Evolutionary conservation across 1,140 invertebrate genomes (phyloP).

Genomic region (Meloidogyne exigua): DNA sequence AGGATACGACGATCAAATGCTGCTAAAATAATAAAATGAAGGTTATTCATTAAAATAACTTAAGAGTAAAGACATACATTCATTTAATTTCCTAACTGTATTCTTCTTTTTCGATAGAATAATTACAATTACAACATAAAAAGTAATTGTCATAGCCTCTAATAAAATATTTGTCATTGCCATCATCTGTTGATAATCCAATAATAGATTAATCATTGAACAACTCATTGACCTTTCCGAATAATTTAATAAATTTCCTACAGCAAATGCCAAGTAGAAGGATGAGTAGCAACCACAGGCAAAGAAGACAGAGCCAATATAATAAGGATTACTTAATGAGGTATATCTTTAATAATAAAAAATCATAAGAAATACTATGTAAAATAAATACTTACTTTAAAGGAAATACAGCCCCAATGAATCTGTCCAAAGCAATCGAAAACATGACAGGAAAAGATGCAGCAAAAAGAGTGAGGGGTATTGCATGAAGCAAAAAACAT

Average conservation of each 20-base stretch:
- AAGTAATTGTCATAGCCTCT: not conserved
- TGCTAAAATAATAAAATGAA: not conserved
- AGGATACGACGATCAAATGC: constrained; percentile 12
- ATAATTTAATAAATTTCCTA: not conserved
- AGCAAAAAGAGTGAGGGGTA: constrained; percentile 11
- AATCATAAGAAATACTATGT: too few species aligned
- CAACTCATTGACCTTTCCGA: not conserved
- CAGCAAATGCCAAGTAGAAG: not conserved
- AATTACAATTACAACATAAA: constrained; percentile 5
- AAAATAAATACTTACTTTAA: not conserved
- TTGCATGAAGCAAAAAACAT: constrained; percentile 7
- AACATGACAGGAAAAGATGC: constrained; percentile 26
- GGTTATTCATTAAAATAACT: too few species aligned
- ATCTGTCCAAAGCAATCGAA: constrained; percentile 10
- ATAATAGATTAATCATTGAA: not conserved
- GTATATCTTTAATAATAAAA: not conserved
- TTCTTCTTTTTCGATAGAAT: not conserved
- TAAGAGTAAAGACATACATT: not conserved
- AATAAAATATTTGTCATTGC: constrained; percentile 8
- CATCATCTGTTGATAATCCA: not conserved
- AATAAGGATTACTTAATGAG: not conserved
- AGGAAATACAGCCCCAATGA: constrained; percentile 19
- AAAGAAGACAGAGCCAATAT: not conserved
- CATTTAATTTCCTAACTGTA: not conserved
- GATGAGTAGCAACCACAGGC: not conserved